Base-by-base conservation (phyloP, 2,113 vertebrate genomes). In the Poecile atricapillus region DNA sequence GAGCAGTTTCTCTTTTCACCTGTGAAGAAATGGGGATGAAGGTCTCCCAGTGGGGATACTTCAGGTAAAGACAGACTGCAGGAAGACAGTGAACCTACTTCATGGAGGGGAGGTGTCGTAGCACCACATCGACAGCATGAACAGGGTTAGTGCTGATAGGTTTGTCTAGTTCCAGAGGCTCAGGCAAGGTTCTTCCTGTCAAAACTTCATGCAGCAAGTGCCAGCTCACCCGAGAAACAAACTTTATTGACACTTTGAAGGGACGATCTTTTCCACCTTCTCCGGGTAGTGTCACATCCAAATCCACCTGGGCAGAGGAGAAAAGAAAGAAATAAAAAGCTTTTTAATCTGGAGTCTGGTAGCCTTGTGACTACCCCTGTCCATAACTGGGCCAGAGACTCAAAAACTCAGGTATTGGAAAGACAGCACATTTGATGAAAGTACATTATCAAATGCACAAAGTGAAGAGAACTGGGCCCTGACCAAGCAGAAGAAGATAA, bases 81-180 rank as follows among this genome's bases (percentile, higher is more conserved):
- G 79, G 95, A 88, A 97, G 94, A 96, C 65, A 94, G 74, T 92
- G 91, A 96, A 95, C 99, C 98, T 98, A 99, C 99, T 99, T 99
- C 99, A 99, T 99, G 94, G 99, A 99, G 94, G 99, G 99, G 67
- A 99, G 98, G 98, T 99, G 99, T 97, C 99, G 98, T 97, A 99
- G 98, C 96, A 99, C 99, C 97, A 99, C 99, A 74, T 99, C 99
- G 71, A 99, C 99, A 12, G 99, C 99, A 82, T 99, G 99, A 46
- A 99, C 99, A 55, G 99, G 99, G 98, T 99, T 99, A 97, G 99
- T 99, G 98, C 99, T 99, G 98, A 99, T 99, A 94, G 99, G 99
- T 97, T 99, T 99, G 98, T 99, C 99, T 98, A 99, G 98, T 96
- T 99, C 99, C 97, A 99, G 98, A 47, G 99, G 99, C 95, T 99